A percentile compares a stretch with the other conserved stretches of the same genome.
Evolutionary conservation across 2,888 invertebrate species (phyloP).

Genomic region (Eugnorisma glareosa): DNA sequence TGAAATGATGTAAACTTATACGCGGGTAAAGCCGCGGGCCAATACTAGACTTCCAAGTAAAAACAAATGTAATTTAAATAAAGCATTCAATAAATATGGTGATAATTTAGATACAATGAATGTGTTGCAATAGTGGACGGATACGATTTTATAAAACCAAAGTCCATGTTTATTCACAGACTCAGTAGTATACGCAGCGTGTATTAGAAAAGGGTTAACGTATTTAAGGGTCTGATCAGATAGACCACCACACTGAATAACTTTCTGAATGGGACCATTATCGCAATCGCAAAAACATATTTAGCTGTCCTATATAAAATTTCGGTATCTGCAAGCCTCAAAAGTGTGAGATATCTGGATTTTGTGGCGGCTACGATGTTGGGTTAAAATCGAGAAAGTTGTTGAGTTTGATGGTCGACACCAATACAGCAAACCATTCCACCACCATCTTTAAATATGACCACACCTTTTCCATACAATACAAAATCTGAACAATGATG

Average conservation of each 20-base stretch:
- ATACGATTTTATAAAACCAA: not conserved
- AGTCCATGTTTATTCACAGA: not conserved
- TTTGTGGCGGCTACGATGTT: not conserved
- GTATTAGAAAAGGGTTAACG: not conserved
- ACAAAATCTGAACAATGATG: not conserved
- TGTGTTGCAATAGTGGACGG: not conserved
- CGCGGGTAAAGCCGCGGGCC: not conserved
- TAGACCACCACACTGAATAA: not conserved
- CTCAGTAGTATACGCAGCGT: not conserved
- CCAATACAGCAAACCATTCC: too few species aligned
- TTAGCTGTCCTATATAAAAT: not conserved
- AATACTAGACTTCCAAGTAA: not conserved
- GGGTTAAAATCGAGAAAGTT: too few species aligned
- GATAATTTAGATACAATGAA: not conserved
- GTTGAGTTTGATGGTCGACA: too few species aligned
- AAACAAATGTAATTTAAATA: not conserved
- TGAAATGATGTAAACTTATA: not conserved
- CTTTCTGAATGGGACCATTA: not conserved
- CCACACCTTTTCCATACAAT: not conserved
- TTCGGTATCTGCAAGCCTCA: not conserved
- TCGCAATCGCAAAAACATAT: not conserved
- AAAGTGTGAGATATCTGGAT: not conserved
- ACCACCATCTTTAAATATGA: too few species aligned
- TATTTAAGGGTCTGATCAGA: not conserved
- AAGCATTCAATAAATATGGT: not conserved